Evolutionary conservation across 92 coral and sea anemone genomes (phyloP), one percentile per base, ranked within the genome.

Genomic region (Zoanthus sociatus): DNA sequence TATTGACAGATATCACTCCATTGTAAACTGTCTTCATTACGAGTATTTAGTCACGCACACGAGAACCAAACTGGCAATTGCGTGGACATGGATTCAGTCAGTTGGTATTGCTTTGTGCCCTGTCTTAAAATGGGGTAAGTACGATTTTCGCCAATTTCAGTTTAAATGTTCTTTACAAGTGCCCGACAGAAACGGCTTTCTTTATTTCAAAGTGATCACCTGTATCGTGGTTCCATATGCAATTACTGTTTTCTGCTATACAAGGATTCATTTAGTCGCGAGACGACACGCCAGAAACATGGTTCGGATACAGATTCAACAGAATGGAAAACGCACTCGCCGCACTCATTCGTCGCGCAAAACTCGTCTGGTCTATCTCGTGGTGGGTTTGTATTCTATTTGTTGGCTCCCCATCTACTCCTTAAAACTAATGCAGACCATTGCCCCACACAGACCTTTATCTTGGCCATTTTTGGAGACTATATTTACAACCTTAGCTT

Each of bases 321-420:
- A 93, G 17, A 92, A 93, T 6, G 91, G 93, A 7, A 90, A 95
- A 67, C 91, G 94, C 47, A 88, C 92, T 32, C 94, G 91, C 45
- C 94, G 91, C 1, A 90, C 91, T 5, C 83, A 83, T 9, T 90
- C 96, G 21, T 91, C 98, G 16, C 91, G 93, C 14, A 95, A 93
- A 78, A 97, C 99, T 9, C 87, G 91, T 48, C 91, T 93, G 50
- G 98, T 97, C 26, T 97, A 93, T 70, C 71, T 97, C 32, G 96
- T 95, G 9, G 91, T 97, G 15, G 98, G 95, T 17, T 83, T 97
- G 14, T 97, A 91, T 31, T 83, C 93, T 7, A 76, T 94, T 3
- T 97, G 98, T 72, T 97, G 99, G 99, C 73, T 97, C n/a, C 99
- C 99, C n/a, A 83, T 89, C 54, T 91, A 89, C 87, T 88, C 86